These are phyloP conservation scores for Sabatieria punctata DNA, from an alignment of 2,888 invertebrate genomes.

Conservation along the genomic window DNA sequence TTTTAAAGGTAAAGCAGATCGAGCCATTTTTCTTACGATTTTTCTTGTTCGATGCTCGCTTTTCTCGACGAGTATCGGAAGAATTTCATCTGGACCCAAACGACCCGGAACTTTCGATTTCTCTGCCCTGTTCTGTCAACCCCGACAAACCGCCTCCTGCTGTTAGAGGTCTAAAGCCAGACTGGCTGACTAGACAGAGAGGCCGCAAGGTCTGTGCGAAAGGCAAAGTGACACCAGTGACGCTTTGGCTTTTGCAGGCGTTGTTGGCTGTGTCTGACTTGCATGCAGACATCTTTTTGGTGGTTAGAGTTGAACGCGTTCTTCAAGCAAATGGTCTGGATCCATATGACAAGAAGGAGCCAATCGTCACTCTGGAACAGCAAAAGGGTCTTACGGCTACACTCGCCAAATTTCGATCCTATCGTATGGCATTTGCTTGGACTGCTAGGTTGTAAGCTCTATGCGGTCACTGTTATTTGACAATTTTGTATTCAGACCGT, in stretches of 20 bases:
- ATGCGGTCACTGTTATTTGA: not conserved
- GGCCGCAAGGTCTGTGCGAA: too few relatives aligned
- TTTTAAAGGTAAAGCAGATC: too few relatives aligned
- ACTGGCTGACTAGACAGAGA: too few relatives aligned
- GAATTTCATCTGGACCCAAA: slow-evolving; percentile 79
- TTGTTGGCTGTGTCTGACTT: slow-evolving; percentile 69
- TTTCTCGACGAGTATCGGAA: slow-evolving; percentile 70
- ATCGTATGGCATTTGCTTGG: slow-evolving; percentile 95
- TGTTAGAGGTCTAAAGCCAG: too few relatives aligned
- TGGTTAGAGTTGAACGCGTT: slow-evolving; percentile 81
- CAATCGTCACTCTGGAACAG: not conserved
- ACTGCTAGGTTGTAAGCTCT: slow-evolving; percentile 44
- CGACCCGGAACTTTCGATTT: too few relatives aligned
- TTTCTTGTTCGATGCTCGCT: slow-evolving; percentile 71
- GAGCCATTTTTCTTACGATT: slow-evolving; percentile 84
- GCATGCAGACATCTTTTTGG: slow-evolving; percentile 73
- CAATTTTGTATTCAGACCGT: slow-evolving; percentile 43
- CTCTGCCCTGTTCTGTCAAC: too few relatives aligned
- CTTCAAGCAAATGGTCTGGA: slow-evolving; percentile 70
- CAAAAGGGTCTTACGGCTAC: slow-evolving; percentile 2
- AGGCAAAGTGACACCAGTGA: too few relatives aligned
- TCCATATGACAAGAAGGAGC: slow-evolving; percentile 55
- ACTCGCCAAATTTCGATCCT: slow-evolving; percentile 49
- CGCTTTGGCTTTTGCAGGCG: slow-evolving; percentile 54
- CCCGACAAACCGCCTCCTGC: too few relatives aligned